These are phyloP conservation scores for Dynastes tityus DNA, from an alignment of 2,888 invertebrate species.

Conservation along the genomic window DNA sequence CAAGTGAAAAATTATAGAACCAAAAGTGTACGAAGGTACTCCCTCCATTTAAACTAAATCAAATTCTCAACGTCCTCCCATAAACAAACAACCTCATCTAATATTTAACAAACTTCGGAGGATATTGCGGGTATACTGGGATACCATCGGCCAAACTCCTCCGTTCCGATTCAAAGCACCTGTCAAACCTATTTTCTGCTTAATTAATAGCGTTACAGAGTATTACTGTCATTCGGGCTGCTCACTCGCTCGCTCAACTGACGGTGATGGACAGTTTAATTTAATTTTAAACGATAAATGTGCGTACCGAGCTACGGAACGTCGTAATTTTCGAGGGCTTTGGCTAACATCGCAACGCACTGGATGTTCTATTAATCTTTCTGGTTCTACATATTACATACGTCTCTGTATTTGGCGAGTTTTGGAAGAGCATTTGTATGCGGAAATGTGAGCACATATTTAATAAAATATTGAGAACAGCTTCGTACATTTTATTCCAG, in stretches of 20 bases:
- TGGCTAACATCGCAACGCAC: background rate
- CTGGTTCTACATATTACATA: background rate
- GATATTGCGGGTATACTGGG: background rate
- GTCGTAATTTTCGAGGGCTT: background rate
- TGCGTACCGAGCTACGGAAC: background rate
- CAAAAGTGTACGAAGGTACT: too few species aligned
- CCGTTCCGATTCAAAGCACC: conserved; percentile 29
- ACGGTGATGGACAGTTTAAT: conserved; percentile 45
- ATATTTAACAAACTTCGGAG: background rate
- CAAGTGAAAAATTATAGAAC: too few species aligned
- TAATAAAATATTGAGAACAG: too few species aligned
- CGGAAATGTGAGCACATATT: too few species aligned
- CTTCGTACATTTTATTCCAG: too few species aligned
- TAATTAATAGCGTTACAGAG: conserved; percentile 32
- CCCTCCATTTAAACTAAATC: too few species aligned
- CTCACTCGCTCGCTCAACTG: conserved; percentile 4
- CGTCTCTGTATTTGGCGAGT: background rate
- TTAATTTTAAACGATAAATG: conserved; percentile 33
- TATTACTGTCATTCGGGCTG: conserved; percentile 34
- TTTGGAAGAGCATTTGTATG: background rate
- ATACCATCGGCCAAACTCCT: background rate
- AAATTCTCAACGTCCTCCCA: background rate
- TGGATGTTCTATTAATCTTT: background rate
- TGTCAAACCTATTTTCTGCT: conserved; percentile 40
- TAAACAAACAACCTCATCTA: background rate